These are phyloP conservation scores for Leuciscus idus DNA, from an alignment of 2,113 vertebrate species.

Conservation along the genomic window DNA sequence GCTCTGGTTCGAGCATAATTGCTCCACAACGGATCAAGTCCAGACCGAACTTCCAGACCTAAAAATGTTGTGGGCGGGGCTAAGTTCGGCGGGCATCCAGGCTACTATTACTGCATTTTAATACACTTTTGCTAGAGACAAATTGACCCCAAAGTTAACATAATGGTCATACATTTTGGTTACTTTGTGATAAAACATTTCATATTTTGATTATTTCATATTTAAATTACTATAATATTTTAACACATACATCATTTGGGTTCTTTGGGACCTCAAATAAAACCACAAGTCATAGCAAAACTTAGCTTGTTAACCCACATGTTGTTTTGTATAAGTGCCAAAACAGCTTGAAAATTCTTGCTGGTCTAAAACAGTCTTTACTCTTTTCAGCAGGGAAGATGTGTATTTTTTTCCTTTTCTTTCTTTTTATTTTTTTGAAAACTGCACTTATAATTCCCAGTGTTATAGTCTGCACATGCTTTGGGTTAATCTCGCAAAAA, in stretches of 20 bases:
- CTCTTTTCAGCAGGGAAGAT: not conserved
- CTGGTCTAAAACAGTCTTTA: not conserved
- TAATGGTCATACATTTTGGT: not conserved
- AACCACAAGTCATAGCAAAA: not conserved
- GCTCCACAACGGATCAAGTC: too few relatives aligned
- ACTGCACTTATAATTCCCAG: constrained; percentile 1
- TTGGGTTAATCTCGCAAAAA: constrained; percentile 14
- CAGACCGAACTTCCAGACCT: too few relatives aligned
- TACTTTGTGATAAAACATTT: not conserved
- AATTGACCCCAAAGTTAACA: not conserved
- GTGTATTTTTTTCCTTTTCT: not conserved
- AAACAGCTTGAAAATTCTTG: not conserved
- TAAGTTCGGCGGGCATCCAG: too few relatives aligned
- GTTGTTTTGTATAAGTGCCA: not conserved
- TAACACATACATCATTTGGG: not conserved
- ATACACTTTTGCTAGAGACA: too few relatives aligned
- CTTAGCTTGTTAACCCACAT: too few relatives aligned
- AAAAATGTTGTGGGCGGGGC: too few relatives aligned
- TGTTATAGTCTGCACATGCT: not conserved
- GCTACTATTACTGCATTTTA: too few relatives aligned
- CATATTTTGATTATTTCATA: not conserved
- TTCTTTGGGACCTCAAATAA: not conserved
- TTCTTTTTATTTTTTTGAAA: not conserved
- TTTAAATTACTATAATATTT: not conserved
- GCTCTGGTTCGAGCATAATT: too few relatives aligned